These are phyloP conservation scores for Natator depressus DNA, from an alignment of 2,113 vertebrate species.

Conservation along the genomic window DNA sequence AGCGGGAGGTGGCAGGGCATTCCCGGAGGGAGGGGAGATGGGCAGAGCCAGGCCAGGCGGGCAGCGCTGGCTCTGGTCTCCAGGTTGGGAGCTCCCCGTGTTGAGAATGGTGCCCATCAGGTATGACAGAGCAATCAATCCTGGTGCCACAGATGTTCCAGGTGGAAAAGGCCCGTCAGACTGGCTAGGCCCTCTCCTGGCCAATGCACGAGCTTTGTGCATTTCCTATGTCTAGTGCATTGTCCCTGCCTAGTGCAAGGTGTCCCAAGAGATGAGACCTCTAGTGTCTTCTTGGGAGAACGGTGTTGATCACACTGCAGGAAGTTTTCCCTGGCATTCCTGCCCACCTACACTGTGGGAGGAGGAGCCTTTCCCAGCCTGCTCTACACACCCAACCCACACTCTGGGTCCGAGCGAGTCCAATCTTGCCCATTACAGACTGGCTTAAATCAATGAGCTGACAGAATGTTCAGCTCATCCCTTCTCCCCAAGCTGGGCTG, in stretches of 20 bases:
- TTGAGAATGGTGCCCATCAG: not conserved
- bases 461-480: not conserved
- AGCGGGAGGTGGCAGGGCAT: not conserved
- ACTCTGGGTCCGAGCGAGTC: not conserved
- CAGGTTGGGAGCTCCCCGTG: not conserved
- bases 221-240: not conserved
- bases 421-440: not conserved
- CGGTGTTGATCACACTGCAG: not conserved
- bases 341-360: no score
- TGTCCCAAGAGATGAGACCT: not conserved
- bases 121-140: not conserved
- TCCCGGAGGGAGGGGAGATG: not conserved
- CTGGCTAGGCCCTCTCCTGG: not conserved
- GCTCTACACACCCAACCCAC: not conserved
- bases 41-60: not conserved
- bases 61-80: not conserved
- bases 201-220: no score
- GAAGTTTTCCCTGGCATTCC: not conserved
- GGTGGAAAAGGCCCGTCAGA: not conserved
- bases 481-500: not conserved
- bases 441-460: not conserved
- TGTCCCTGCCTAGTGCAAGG: not conserved
- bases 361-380: not conserved
- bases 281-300: not conserved
- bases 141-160: not conserved